Base-by-base conservation (phyloP, 2,797 vertebrate species). In the Lepilemur ruficaudatus region DNA sequence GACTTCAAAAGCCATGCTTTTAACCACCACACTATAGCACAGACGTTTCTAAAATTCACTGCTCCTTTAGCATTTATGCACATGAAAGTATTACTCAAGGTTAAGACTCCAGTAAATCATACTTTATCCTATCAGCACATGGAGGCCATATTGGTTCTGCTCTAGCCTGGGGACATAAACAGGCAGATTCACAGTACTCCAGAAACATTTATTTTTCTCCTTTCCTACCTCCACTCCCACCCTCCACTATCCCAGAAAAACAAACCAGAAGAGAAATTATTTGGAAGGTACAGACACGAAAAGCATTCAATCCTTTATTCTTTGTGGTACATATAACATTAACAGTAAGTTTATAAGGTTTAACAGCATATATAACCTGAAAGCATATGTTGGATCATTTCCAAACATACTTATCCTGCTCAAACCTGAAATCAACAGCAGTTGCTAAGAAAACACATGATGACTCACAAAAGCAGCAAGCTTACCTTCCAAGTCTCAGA, bases 401-500 rank as follows among this genome's bases (percentile, higher is more conserved):
- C 86, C 84, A 94, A 93, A 97, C 88, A 85, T 18, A 70, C 83
- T 96, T 93, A 97, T 92, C 97, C 94, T 97, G 93, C 52, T 94
- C 96, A 89, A 86, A 98, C 95, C 98, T 98, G 97, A 97, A 98
- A 96, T 61, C 95, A 91, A 92, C 65, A 0, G 0, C 95, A 96
- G 98, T 98, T 98, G 98, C 98, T 98, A 98, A 97, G 98, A 98
- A 98, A 98, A 98, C 97, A 98, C 2, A 4, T 50, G 89, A 97
- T 98, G 98, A 98, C 97, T 98, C 98, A 98, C n/a, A 25, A 63
- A 92, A 73, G 46, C 84, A 73, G 73, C 23, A 52, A 43, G 89
- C 96, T 97, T 96, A 95, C 95, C 93, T 97, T 95, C 94, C 84
- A 81, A 70, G 94, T 91, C 98, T 97, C 97, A 94, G 96, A 69